phyloP scores from a whole-genome alignment of 2,113 vertebrate species.

The Eudorcas thomsonii region DNA sequence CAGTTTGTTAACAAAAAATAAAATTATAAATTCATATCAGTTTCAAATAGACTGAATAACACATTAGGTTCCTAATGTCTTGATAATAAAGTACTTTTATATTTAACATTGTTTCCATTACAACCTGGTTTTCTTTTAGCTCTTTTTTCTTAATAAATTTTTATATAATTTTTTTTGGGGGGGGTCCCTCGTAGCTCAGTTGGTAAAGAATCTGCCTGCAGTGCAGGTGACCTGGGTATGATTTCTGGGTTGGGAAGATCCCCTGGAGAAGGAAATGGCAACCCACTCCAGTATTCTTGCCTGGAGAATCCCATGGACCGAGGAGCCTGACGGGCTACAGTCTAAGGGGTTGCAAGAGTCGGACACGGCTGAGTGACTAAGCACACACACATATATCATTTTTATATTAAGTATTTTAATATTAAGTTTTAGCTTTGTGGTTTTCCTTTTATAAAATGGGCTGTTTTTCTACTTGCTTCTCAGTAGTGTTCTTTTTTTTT shows the following conservation, averaged over 20 bases:
- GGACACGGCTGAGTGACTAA: neutral
- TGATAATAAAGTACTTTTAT: neutral
- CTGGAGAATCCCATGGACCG: neutral
- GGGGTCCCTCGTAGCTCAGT: neutral
- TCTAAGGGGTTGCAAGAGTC: neutral
- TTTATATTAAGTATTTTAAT: neutral
- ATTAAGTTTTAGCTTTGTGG: neutral
- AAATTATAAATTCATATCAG: neutral
- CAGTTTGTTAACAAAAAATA: conserved; percentile 1
- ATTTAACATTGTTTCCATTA: neutral
- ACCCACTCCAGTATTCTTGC: neutral
- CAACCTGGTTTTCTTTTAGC: neutral
- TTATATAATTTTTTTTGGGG: neutral
- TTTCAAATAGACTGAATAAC: neutral
- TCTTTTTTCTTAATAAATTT: neutral
- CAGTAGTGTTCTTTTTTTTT: neutral
- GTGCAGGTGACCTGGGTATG: neutral
- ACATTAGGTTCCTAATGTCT: neutral
- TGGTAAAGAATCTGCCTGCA: neutral
- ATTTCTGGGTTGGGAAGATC: neutral
- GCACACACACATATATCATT: neutral
- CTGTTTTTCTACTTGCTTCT: neutral
- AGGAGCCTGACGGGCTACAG: fast-evolving
- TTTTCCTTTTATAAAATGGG: neutral
- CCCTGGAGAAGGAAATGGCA: neutral